Evolutionary conservation across 2,888 invertebrate species (phyloP), one percentile per base, ranked within the genome.

Genomic region (Drosophila sordidapex): DNA sequence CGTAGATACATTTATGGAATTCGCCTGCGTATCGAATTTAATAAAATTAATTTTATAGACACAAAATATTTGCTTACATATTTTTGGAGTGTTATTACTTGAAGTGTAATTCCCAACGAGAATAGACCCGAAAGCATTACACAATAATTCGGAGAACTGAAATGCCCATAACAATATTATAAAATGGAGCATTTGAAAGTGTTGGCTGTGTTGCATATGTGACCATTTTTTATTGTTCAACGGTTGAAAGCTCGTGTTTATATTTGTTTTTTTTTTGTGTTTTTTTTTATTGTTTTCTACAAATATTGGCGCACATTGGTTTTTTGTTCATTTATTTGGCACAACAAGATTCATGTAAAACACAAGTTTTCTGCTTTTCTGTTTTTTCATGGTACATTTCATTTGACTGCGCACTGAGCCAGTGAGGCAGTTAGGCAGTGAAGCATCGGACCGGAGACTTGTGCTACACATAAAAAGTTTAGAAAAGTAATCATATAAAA

Each of bases 401-500:
- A 79, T 82, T 70, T 59, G 73, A 79, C 73, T 73, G 77, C 64
- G 51, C 60, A 66, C 38, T 54, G 63, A 60, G 79, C 4, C n/a
- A 2, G 10, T 31, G 31, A 10, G 31, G 2, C 31, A 10, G 31
- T 10, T 0, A 33, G 43, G 60, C 65, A 57, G 27, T 63, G 57
- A 64, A 66, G 69, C 68, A 79, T 63, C 54, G 52, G 57, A 81
- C 46, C 65, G 46, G 53, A 63, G 70, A 76, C 62, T 65, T 73
- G 36, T 56, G 51, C 49, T 48, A 36, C 53, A 65, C 88, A 82
- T 85, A 88, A 90, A 90, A 85, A 85, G 81, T 85, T 85, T 89
- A 81, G 83, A 85, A 85, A 90, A 90, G 89, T 89, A 90, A 90
- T 85, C 85, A 76, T 74, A 85, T 90, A 86, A 85, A 85, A 85